These are phyloP conservation scores for Cydia fagiglandana DNA, from an alignment of 1,140 invertebrate genomes.

Conservation along the genomic window DNA sequence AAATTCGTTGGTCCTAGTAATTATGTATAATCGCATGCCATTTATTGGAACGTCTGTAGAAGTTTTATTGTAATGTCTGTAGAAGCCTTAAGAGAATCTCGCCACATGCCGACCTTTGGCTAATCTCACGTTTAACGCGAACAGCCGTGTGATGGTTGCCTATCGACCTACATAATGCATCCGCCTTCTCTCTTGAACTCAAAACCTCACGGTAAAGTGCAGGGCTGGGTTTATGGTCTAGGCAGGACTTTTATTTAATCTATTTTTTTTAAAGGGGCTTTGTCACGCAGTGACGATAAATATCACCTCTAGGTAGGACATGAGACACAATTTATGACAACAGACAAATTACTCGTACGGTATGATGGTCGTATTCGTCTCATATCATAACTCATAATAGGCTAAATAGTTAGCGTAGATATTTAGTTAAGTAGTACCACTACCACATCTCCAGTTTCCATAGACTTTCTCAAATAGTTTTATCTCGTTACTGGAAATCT, in stretches of 20 bases:
- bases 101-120: neutral
- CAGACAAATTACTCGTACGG: too few species aligned
- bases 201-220: neutral
- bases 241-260: too few species aligned
- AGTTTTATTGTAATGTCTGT: too few species aligned
- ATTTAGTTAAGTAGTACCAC: neutral
- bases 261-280: too few species aligned
- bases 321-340: too few species aligned
- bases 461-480: constrained; percentile 3
- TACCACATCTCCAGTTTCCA: neutral
- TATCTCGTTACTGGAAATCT: neutral
- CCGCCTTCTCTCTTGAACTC: neutral
- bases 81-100: neutral
- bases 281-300: too few species aligned
- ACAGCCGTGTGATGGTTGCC: neutral
- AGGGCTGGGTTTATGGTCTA: neutral
- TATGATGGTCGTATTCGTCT: too few species aligned
- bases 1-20: neutral
- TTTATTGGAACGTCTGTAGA: too few species aligned
- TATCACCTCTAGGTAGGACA: too few species aligned
- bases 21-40: too few species aligned
- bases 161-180: neutral
- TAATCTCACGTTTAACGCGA: constrained; percentile 5
- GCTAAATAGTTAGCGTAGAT: too few species aligned
- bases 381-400: too few species aligned